Base-by-base conservation (phyloP, 2,888 invertebrate genomes). In the Acholoe squamosa region DNA sequence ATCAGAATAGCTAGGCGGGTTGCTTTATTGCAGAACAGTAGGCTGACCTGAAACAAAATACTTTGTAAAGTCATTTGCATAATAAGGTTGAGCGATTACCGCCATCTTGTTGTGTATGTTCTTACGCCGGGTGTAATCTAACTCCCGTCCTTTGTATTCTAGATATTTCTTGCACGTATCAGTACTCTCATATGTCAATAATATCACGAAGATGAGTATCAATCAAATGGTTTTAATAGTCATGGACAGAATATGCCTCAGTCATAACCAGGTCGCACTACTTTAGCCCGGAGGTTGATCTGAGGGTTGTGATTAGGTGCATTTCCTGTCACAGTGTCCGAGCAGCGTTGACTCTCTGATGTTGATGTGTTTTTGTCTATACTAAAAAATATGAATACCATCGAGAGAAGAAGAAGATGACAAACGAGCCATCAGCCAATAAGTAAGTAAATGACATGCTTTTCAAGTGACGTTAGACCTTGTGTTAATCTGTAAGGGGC, bases 21-120 rank as follows among this genome's bases (percentile, higher is more conserved):
- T 80, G 43, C 34, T 22, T 34, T 80, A 33, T 22, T 0, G 14
- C 80, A 80, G 16, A 22, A 16, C 0, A 34, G 43, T 14, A 16
- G 25, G 22, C 25, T 80, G 34, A 33, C 10, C 80, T 10, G 80
- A 0, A 33, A 34, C 80, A 34, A 43, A 34, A 90, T 51, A 80
- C 71, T 71, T 90, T 90, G 28, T 19, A 84, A 90, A 90, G 90
- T 90, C 34, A 90, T 90, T 90, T 90, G 90, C 90, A 90, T 90
- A 90, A 90, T 90, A 86, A 90, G 86, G 90, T 90, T 84, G 76
- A 61, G 84, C 71, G 28, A 43, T 54, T 86, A 43, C 90, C 90
- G 90, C 90, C 90, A 86, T 90, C 86, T 90, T 84, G 86, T 80
- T 61, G 19, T n/a, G 61, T 54, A 67, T 90, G 84, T 90, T 84